A percentile compares a stretch with the other conserved stretches of the same genome.
phyloP scores from a whole-genome alignment of 1,140 invertebrate genomes.

The Saccostrea glomerata region DNA sequence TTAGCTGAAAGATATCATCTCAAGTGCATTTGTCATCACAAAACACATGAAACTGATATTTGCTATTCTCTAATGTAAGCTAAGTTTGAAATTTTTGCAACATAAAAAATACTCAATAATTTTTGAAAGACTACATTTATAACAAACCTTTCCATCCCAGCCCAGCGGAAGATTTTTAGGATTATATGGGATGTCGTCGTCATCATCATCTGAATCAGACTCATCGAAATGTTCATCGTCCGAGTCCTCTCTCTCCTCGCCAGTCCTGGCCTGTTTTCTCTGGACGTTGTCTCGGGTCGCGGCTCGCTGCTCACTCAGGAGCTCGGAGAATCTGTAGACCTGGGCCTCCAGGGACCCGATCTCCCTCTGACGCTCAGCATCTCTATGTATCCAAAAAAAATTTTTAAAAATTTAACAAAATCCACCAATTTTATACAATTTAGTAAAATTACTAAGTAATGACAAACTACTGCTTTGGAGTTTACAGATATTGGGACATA shows the following conservation, averaged over 20 bases:
- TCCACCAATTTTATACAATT: too few species aligned
- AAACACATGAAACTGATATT: too few species aligned
- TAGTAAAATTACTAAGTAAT: too few species aligned
- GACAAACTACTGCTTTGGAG: too few species aligned
- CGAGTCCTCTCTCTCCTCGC: conserved; percentile 83
- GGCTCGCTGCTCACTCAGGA: conserved; percentile 85
- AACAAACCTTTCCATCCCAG: conserved; percentile 96
- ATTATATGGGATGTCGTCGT: conserved; percentile 98
- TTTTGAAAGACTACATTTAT: too few species aligned
- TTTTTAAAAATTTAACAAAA: too few species aligned
- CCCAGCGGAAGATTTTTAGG: conserved; percentile 99
- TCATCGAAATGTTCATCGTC: conserved; percentile 92
- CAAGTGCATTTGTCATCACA: too few species aligned
- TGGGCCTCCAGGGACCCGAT: conserved; percentile 93
- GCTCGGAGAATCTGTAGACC: conserved; percentile 90
- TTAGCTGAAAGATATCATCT: too few species aligned
- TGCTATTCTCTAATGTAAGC: too few species aligned
- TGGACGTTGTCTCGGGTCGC: conserved; percentile 99
- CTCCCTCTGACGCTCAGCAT: conserved; percentile 80
- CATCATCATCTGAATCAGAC: conserved; percentile 87
- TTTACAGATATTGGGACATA: too few species aligned
- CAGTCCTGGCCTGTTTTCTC: conserved; percentile 97
- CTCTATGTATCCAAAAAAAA: conserved; percentile 59
- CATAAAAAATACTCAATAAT: too few species aligned
- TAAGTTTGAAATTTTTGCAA: too few species aligned